phyloP scores from a whole-genome alignment of 1,140 invertebrate genomes.

The Leptopilina boulardi region DNA sequence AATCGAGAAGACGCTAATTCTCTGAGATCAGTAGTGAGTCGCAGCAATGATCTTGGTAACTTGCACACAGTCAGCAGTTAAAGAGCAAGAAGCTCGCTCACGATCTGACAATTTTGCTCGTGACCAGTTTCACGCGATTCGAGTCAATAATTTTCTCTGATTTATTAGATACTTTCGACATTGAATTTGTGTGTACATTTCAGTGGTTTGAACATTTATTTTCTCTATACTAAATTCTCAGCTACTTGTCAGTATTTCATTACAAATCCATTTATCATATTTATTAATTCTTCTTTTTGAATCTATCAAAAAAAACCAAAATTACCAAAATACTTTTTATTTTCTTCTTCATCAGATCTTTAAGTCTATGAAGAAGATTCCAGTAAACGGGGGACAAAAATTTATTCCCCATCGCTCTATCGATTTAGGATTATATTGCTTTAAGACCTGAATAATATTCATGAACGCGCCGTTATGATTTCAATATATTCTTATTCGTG shows the following conservation, averaged over 20 bases:
- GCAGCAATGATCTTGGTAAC: constrained; percentile 8
- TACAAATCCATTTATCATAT: not conserved
- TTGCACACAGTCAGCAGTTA: not conserved
- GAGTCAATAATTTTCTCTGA: constrained; percentile 19
- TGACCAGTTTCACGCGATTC: constrained; percentile 28
- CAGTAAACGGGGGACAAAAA: constrained; percentile 57
- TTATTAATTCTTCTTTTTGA: no score
- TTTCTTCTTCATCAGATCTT: constrained; percentile 8
- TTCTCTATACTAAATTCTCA: not conserved
- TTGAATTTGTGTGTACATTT: not conserved
- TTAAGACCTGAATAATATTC: constrained; percentile 73
- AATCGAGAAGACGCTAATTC: constrained; percentile 58
- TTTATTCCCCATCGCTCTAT: constrained; percentile 70
- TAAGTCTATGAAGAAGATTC: constrained; percentile 38
- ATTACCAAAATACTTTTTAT: no score
- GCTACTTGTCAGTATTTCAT: not conserved
- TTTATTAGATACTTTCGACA: not conserved
- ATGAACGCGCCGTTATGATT: constrained; percentile 71
- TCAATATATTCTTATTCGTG: constrained; percentile 69
- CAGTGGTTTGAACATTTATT: not conserved
- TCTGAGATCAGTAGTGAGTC: constrained; percentile 28
- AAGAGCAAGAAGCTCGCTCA: constrained; percentile 10
- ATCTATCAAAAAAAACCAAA: no score
- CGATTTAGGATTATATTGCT: constrained; percentile 73
- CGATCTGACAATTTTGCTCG: constrained; percentile 20